A percentile compares a stretch with the other conserved stretches of the same genome.
Conservation (phyloP, 2,797 vertebrate genomes). For the Argya squamiceps region DNA sequence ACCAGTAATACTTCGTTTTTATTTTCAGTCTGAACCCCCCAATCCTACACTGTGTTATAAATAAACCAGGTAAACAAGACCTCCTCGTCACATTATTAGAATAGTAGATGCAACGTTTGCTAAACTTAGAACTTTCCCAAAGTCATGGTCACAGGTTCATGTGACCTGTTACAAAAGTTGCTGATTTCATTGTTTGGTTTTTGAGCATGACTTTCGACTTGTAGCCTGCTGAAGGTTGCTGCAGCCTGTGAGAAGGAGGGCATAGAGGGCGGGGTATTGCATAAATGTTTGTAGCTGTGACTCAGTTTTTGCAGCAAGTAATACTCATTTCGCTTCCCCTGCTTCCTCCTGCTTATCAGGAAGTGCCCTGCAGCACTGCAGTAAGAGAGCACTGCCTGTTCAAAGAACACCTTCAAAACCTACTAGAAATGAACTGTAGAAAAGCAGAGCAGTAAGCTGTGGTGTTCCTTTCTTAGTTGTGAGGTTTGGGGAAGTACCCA, state of each 20-base stretch:
- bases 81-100: neutral
- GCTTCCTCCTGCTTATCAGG: constrained; percentile 33
- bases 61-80: neutral
- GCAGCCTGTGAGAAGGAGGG: neutral
- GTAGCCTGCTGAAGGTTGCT: neutral
- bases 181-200: constrained; percentile 47
- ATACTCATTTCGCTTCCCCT: neutral
- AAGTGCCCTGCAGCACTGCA: neutral
- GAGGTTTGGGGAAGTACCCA: neutral
- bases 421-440: neutral
- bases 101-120: neutral
- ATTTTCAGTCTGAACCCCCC: neutral
- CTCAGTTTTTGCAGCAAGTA: constrained; percentile 52
- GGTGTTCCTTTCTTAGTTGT: neutral
- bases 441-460: neutral
- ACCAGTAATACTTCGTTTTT: neutral
- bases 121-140: constrained; percentile 33
- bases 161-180: constrained; percentile 59
- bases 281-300: constrained; percentile 10
- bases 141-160: constrained; percentile 35
- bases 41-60: neutral
- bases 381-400: neutral
- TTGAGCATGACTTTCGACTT: constrained; percentile 46
- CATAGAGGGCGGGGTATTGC: constrained; percentile 20
- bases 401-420: neutral